Evolutionary conservation across 2,888 invertebrate genomes (phyloP).

Genomic region (Eretmocerus hayati): DNA sequence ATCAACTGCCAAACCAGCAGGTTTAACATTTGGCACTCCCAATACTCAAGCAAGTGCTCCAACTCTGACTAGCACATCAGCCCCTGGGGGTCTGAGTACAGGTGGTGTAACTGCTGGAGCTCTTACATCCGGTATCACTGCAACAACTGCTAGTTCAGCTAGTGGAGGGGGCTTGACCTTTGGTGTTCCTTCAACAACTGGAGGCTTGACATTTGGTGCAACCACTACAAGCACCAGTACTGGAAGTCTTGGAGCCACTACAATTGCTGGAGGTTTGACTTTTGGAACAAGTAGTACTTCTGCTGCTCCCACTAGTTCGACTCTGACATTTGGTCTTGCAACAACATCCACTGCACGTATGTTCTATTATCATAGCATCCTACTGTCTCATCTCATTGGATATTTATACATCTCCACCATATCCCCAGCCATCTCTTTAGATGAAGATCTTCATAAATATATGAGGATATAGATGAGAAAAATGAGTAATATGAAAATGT

Average conservation of each 20-base stretch:
- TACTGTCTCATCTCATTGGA: too few relatives aligned
- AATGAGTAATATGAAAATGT: too few relatives aligned
- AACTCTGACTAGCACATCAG: constrained; percentile 29
- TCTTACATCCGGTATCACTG: constrained; percentile 25
- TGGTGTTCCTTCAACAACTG: constrained; percentile 35
- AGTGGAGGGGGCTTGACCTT: constrained; percentile 30
- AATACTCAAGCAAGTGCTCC: constrained; percentile 32
- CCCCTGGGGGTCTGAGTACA: constrained; percentile 36
- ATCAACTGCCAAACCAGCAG: constrained; percentile 28
- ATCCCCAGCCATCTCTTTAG: too few relatives aligned
- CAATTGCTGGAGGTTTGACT: constrained; percentile 29
- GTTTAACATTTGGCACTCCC: constrained; percentile 29
- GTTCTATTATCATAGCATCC: too few relatives aligned
- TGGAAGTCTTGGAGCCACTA: constrained; percentile 28
- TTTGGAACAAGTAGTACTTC: constrained; percentile 26
- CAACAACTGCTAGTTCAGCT: constrained; percentile 5
- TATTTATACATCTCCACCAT: too few relatives aligned
- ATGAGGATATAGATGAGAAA: too few relatives aligned
- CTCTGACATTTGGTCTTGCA: constrained; percentile 27
- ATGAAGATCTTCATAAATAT: too few relatives aligned
- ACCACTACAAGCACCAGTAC: constrained; percentile 31
- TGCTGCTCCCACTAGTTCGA: constrained; percentile 20
- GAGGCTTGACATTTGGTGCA: constrained; percentile 29
- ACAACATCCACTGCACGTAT: constrained; percentile 27
- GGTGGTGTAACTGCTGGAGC: constrained; percentile 33